Conservation (phyloP, 2,113 vertebrate species). For the Malurus melanocephalus region DNA sequence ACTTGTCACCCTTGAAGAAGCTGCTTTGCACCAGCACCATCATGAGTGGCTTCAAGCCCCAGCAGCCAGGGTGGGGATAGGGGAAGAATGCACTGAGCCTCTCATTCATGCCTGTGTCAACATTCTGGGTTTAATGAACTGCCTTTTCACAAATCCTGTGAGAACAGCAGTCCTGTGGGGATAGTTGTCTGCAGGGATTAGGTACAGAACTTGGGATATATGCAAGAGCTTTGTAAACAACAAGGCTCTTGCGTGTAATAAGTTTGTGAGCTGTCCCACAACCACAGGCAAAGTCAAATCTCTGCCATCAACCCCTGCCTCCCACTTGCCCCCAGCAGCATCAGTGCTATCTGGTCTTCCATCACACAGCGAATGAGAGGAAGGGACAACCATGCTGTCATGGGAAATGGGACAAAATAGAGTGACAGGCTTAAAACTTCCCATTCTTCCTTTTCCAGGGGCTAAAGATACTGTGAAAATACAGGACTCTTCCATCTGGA, state of each 20-base stretch:
- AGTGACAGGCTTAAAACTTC: background rate
- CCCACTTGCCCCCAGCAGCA: background rate
- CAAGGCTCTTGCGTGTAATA: background rate
- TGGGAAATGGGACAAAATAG: background rate
- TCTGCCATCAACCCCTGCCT: background rate
- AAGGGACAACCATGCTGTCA: background rate
- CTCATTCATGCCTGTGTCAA: background rate
- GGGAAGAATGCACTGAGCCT: background rate
- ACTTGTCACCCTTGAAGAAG: background rate
- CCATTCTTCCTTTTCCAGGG: background rate
- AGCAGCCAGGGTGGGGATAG: background rate
- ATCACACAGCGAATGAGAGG: background rate
- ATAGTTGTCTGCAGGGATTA: background rate
- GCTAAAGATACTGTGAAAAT: background rate
- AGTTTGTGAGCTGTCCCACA: background rate
- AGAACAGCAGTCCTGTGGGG: background rate
- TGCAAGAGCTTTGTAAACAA: background rate
- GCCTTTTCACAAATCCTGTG: background rate
- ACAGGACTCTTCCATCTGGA: background rate
- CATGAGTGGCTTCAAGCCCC: background rate
- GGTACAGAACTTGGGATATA: background rate
- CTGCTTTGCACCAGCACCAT: background rate
- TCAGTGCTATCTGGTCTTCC: accelerated
- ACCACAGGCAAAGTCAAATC: background rate
- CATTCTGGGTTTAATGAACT: background rate